A percentile compares a stretch with the other conserved stretches of the same genome.
Conservation (phyloP, 2,797 vertebrate genomes). For the Euthynnus affinis region DNA sequence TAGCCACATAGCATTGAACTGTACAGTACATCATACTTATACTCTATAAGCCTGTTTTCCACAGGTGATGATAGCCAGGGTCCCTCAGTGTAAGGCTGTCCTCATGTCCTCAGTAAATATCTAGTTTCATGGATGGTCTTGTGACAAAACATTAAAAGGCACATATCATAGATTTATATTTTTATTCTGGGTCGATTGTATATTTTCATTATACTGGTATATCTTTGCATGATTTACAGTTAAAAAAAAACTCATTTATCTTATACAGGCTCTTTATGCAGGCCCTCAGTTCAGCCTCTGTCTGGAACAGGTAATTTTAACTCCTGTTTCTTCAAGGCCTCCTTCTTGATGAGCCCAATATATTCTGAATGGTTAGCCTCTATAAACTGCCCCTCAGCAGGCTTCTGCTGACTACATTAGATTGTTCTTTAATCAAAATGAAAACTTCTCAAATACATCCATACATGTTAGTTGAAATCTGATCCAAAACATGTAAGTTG, state of each 20-base stretch:
- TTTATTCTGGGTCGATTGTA: not conserved
- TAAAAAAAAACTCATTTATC: no score
- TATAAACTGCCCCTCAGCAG: not conserved
- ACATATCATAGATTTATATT: not conserved
- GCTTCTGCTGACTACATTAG: no score
- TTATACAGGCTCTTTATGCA: no score
- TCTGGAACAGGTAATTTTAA: no score
- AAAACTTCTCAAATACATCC: no score
- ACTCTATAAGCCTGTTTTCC: conserved; percentile 3
- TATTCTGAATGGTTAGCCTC: no score
- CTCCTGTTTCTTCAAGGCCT: no score
- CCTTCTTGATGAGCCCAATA: no score
- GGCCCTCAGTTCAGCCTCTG: no score
- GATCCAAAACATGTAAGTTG: no score
- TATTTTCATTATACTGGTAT: not conserved
- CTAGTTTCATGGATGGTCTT: not conserved
- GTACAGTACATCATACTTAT: conserved; percentile 1
- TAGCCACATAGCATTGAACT: not conserved
- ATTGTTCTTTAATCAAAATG: not conserved
- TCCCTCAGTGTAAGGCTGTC: not conserved
- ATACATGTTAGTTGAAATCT: no score
- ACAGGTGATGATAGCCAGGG: not conserved
- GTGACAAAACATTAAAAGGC: not conserved
- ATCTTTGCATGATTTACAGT: not conserved
- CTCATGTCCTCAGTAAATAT: not conserved